These are phyloP conservation scores for Nomada ferruginata DNA, from an alignment of 2,888 invertebrate genomes.

Conservation along the genomic window DNA sequence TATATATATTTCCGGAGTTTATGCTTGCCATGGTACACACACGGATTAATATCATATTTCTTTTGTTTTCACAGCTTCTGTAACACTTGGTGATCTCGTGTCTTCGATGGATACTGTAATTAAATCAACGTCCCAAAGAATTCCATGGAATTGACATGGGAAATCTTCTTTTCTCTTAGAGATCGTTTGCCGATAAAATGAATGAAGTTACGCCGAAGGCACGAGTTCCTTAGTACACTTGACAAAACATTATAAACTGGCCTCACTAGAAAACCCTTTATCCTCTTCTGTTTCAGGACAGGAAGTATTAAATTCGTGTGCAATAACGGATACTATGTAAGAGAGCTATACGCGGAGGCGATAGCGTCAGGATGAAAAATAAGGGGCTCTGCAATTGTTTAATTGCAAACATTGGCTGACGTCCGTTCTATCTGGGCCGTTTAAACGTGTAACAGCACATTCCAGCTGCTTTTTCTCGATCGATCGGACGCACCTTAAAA, in stretches of 20 bases:
- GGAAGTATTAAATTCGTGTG: slow-evolving; percentile 80
- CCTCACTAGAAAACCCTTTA: slow-evolving; percentile 26
- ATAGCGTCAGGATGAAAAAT: slow-evolving; percentile 35
- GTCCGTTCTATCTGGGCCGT: slow-evolving; percentile 69
- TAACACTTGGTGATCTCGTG: slow-evolving; percentile 36
- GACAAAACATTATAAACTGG: not conserved
- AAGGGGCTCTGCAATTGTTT: slow-evolving; percentile 72
- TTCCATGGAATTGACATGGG: no score
- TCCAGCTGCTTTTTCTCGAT: slow-evolving; percentile 79
- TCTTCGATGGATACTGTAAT: slow-evolving; percentile 9
- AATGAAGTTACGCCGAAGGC: slow-evolving; percentile 23
- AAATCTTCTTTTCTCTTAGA: no score
- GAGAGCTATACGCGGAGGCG: slow-evolving; percentile 46
- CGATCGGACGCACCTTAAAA: slow-evolving; percentile 61
- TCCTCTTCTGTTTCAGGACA: slow-evolving; percentile 82
- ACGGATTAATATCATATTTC: slow-evolving; percentile 45
- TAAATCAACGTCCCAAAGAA: not conserved
- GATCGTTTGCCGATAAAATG: not conserved
- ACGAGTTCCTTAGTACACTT: slow-evolving; percentile 6
- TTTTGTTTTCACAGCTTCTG: slow-evolving; percentile 53
- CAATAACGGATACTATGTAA: slow-evolving; percentile 71
- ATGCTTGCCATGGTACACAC: slow-evolving; percentile 29
- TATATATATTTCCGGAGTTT: slow-evolving; percentile 4
- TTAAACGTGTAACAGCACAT: slow-evolving; percentile 77
- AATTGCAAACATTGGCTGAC: slow-evolving; percentile 71